These are phyloP conservation scores for Cochlearius cochlearius DNA, from an alignment of 2,113 vertebrate species.

Conservation along the genomic window DNA sequence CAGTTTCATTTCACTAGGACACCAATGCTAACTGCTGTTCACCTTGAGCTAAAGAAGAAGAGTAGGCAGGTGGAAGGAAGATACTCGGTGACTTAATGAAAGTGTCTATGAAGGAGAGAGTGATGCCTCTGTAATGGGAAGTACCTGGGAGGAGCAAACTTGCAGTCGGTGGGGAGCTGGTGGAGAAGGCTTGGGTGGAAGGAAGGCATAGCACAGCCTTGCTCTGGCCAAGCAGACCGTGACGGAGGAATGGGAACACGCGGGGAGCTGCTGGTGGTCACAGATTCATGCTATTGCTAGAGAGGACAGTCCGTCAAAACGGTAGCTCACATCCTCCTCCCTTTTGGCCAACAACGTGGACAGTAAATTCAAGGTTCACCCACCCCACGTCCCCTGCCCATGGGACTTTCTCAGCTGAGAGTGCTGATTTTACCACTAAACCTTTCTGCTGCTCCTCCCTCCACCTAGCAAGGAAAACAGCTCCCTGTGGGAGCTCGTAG, in stretches of 20 bases:
- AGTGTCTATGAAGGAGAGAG: background rate
- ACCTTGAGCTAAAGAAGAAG: background rate
- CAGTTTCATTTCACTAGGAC: background rate
- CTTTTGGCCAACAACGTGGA: background rate
- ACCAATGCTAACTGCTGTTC: background rate
- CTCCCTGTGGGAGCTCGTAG: background rate
- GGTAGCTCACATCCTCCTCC: background rate
- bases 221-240: background rate
- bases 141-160: background rate
- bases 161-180: background rate
- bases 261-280: background rate
- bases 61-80: background rate
- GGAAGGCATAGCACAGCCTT: background rate
- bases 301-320: background rate
- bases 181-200: background rate
- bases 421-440: background rate
- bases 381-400: fast-evolving
- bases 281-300: background rate
- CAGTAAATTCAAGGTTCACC: background rate
- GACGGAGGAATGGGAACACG: background rate
- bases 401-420: background rate
- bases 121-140: background rate
- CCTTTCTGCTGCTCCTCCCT: background rate
- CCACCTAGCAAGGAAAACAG: background rate
- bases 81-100: background rate